These are phyloP conservation scores for Heterotilapia buettikoferi DNA, from an alignment of 2,113 vertebrate genomes.

Conservation along the genomic window DNA sequence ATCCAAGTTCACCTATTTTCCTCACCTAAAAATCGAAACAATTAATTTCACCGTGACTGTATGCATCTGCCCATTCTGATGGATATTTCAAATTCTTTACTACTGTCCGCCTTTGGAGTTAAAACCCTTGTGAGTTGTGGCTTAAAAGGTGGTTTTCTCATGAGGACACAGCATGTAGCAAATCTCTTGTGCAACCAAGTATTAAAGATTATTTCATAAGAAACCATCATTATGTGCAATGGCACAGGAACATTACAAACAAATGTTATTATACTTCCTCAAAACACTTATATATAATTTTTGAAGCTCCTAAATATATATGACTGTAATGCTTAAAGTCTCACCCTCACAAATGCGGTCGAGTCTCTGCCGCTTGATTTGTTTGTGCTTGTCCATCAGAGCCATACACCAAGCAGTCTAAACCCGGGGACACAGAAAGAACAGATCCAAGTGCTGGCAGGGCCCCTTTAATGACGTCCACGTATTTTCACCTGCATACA, in stretches of 20 bases:
- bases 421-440: constrained; percentile 58
- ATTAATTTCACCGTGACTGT: not conserved
- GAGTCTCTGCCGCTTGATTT: constrained; percentile 86
- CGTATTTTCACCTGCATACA: constrained; percentile 34
- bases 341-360: constrained; percentile 83
- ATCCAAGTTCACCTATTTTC: not conserved
- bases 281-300: not conserved
- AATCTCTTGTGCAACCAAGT: not conserved
- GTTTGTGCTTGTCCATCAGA: constrained; percentile 89
- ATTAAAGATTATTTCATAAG: not conserved
- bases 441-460: constrained; percentile 29
- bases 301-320: not conserved
- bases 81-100: not conserved
- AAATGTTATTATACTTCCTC: not conserved
- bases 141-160: not conserved
- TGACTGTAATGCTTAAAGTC: not conserved
- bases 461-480: constrained; percentile 16
- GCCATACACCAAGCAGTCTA: constrained; percentile 70
- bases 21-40: not conserved
- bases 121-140: not conserved
- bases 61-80: not conserved
- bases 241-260: not conserved
- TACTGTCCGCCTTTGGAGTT: not conserved
- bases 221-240: not conserved
- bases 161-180: not conserved